Conservation (phyloP, 2,113 vertebrate species). For the Oryzias melastigma region DNA sequence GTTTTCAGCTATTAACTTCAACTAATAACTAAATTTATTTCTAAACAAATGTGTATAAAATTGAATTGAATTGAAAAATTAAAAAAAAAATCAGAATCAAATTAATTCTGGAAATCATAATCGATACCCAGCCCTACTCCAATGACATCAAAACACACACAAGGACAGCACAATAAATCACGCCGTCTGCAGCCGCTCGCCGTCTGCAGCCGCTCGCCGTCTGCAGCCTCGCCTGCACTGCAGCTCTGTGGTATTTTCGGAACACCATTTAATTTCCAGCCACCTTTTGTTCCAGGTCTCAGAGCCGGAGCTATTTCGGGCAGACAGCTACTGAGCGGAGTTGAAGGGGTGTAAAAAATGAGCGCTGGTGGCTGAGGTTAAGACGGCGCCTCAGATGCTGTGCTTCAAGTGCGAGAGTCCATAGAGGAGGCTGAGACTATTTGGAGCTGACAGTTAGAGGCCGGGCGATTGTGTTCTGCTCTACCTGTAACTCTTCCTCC, state of each 20-base stretch:
- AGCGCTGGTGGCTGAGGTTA: constrained; percentile 20
- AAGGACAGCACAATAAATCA: constrained; percentile 59
- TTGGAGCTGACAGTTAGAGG: constrained; percentile 54
- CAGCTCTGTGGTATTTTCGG: constrained; percentile 51
- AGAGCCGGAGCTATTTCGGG: constrained; percentile 64
- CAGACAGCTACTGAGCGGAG: constrained; percentile 30
- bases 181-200: constrained; percentile 18
- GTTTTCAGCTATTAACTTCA: too few relatives aligned
- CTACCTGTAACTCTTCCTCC: constrained; percentile 25
- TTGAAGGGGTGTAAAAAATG: constrained; percentile 17
- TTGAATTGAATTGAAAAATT: too few relatives aligned
- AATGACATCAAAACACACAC: constrained; percentile 67
- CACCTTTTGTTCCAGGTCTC: constrained; percentile 32
- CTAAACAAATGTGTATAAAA: too few relatives aligned
- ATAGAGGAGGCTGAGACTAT: constrained; percentile 30
- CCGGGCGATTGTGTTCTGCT: constrained; percentile 38
- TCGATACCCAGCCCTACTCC: constrained; percentile 8
- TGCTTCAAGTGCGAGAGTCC: neutral
- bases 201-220: neutral
- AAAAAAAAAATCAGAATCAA: too few relatives aligned
- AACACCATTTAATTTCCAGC: constrained; percentile 53
- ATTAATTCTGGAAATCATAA: too few relatives aligned
- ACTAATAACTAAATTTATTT: too few relatives aligned
- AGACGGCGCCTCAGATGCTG: constrained; percentile 38
- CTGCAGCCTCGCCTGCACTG: neutral